Evolutionary conservation across 2,113 vertebrate species (phyloP), one percentile per base, ranked within the genome.

Genomic region (Xyliphius kryptos): DNA sequence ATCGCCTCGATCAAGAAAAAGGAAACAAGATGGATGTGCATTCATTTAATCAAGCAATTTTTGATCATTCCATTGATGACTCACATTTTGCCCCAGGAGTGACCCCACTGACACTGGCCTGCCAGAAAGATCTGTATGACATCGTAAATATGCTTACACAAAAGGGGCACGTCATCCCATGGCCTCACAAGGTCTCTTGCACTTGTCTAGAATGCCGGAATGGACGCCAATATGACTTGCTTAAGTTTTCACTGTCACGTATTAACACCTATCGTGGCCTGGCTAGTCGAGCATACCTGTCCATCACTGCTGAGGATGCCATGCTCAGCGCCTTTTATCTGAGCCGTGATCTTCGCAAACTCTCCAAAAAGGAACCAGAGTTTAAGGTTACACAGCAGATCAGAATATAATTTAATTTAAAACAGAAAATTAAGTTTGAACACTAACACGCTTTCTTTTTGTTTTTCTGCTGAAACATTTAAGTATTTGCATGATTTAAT

Each of bases 241-340:
- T 94, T 8, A 92, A 92, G 80, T 94, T 95, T 82, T 95, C 93
- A 1, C 72, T 95, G 65, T 94, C 92, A 3, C 89, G 89, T 9
- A 95, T 95, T 80, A 95, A 94, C 79, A 95, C 91, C 6, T 93
- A 94, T 74, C 85, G 87, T 1, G 92, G 92, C 63, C 89, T 94
- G 0, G 91, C 91, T 76, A 93, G 91, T 80, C 81, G 90, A 0
- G 89, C 93, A 15, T 90, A 94, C 74, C 80, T 94, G 47, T 91
- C 89, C 1, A 74, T 94, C 71, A 91, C 91, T 67, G 86, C 88
- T 0, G 88, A 91, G 0, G 93, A 93, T 0, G 86, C 92, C 81
- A 91, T 92, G 89, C 82, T 94, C 49, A 82, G 81, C 0, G 90
- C 91, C 19, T 95, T 94, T 76, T 79, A 87, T 61, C 88, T 94